Conservation (phyloP, 2,888 invertebrate species). For the Phytoseiulus persimilis region DNA sequence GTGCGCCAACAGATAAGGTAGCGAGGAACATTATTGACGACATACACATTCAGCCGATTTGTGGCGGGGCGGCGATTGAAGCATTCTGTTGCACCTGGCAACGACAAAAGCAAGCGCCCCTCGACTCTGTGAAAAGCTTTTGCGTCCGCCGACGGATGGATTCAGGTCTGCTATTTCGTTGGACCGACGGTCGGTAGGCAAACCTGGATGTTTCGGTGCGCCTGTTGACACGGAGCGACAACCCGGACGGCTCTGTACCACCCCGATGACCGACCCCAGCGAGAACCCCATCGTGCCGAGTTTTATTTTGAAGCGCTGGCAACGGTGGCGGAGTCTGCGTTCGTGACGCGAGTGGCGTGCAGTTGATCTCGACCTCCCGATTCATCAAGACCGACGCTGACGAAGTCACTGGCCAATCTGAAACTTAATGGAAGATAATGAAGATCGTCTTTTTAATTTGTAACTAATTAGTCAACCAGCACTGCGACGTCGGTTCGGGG, state of each 20-base stretch:
- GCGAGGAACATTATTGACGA: neutral
- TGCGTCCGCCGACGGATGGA: neutral
- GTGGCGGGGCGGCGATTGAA: neutral
- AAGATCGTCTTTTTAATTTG: neutral
- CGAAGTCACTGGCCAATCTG: neutral
- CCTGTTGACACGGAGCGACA: too few species aligned
- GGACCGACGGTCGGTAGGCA: neutral
- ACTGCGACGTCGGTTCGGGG: neutral
- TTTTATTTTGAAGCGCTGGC: neutral
- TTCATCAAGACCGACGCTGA: neutral
- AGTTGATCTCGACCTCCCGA: neutral
- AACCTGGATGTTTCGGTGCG: too few species aligned
- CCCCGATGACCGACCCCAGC: too few species aligned
- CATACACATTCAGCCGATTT: neutral
- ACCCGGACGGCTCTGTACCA: too few species aligned
- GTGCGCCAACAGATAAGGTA: neutral
- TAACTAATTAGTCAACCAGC: neutral
- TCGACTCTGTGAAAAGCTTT: neutral
- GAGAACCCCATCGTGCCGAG: too few species aligned
- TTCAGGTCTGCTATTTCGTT: neutral
- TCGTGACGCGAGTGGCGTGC: neutral
- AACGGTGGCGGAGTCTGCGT: neutral
- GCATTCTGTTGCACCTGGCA: neutral
- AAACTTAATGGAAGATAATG: neutral
- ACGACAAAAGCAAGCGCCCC: neutral